Percentiles rank a stretch among this genome's conserved stretches.
These are phyloP conservation scores for Cavia aperea DNA, from an alignment of 2,113 vertebrate species.

Conservation along the genomic window DNA sequence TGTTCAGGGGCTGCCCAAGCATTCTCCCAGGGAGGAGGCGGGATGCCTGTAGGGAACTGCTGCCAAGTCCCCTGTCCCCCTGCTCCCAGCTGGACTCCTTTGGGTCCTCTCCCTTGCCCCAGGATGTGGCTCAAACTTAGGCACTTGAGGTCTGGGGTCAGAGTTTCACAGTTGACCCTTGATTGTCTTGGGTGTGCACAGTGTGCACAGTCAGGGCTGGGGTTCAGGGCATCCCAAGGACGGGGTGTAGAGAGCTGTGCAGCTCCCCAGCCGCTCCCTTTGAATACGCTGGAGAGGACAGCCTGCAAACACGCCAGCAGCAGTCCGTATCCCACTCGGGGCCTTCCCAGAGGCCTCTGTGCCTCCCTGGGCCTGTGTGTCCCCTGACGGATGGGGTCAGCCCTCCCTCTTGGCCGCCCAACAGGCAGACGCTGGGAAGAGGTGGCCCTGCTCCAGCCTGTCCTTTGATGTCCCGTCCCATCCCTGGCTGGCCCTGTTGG, in stretches of 20 bases:
- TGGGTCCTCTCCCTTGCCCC: background rate
- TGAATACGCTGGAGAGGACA: rapidly evolving
- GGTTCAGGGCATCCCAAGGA: rapidly evolving
- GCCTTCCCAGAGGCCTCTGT: background rate
- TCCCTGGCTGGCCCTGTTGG: background rate
- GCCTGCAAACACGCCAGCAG: background rate
- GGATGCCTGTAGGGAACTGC: background rate
- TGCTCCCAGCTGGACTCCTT: background rate
- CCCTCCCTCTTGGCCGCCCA: background rate
- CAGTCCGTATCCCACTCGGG: background rate
- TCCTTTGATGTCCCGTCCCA: background rate
- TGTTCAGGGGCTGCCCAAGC: too few species aligned
- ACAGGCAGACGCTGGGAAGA: background rate
- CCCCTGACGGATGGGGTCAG: rapidly evolving
- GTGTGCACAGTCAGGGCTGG: background rate
- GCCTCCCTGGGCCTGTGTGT: background rate
- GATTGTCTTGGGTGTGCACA: too few species aligned
- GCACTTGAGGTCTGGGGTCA: background rate
- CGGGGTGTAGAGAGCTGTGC: background rate
- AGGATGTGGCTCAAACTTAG: background rate
- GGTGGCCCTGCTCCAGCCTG: background rate
- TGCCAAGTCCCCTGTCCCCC: background rate
- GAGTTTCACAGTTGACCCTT: background rate
- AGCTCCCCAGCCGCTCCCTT: background rate
- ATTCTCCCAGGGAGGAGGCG: too few species aligned